These are phyloP conservation scores for Gryllus bimaculatus DNA, from an alignment of 1,140 invertebrate genomes.

Conservation along the genomic window DNA sequence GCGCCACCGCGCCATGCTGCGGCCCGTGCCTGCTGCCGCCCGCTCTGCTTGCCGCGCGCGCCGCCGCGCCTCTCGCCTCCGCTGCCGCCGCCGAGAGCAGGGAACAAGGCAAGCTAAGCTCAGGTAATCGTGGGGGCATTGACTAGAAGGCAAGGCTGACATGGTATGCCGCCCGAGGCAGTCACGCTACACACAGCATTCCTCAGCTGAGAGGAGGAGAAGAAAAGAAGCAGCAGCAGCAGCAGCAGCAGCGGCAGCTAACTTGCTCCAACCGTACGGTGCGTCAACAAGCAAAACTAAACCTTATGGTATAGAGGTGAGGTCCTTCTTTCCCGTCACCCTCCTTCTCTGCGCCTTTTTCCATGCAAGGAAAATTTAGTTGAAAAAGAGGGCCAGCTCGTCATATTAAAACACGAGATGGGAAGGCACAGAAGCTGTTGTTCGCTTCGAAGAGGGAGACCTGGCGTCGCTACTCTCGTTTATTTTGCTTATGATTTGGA, in stretches of 20 bases:
- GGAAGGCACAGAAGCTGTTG: too few relatives aligned
- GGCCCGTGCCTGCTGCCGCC: not conserved
- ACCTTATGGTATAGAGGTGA: not conserved
- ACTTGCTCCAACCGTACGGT: not conserved
- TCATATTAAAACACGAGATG: too few relatives aligned
- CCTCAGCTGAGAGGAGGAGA: constrained; percentile 2
- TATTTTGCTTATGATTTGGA: too few relatives aligned
- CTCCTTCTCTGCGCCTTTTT: not conserved
- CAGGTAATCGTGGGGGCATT: constrained; percentile 2
- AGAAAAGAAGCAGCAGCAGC: not conserved
- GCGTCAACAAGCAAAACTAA: not conserved
- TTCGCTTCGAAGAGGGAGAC: too few relatives aligned
- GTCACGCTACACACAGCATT: constrained; percentile 3
- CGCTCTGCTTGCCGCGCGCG: too few relatives aligned
- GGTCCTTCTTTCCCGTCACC: not conserved
- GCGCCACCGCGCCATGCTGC: not conserved
- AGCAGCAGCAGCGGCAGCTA: not conserved
- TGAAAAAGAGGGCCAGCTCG: too few relatives aligned
- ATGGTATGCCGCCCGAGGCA: not conserved
- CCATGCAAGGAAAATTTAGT: too few relatives aligned
- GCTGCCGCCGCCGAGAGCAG: not conserved
- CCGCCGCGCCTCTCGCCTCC: too few relatives aligned
- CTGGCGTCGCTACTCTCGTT: too few relatives aligned
- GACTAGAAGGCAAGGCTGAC: not conserved
- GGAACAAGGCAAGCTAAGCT: constrained; percentile 3